phyloP scores from a whole-genome alignment of 2,888 invertebrate species.

The Pseudococcus viburni region DNA sequence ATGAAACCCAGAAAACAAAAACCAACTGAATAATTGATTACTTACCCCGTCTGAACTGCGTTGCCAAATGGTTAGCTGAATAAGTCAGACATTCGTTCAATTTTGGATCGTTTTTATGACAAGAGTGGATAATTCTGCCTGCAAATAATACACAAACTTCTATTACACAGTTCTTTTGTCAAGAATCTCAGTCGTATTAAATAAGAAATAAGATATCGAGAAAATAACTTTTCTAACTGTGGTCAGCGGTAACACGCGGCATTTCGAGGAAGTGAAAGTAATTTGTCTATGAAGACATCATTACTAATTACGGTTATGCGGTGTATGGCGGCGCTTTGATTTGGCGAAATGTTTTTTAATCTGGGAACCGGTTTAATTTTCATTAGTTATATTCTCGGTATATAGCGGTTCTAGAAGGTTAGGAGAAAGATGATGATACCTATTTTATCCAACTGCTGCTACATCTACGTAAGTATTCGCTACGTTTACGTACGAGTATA shows the following conservation, averaged over 20 bases:
- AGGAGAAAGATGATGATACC: slow-evolving; percentile 32
- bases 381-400: neutral
- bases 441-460: neutral
- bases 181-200: neutral
- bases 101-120: slow-evolving; percentile 79
- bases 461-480: neutral
- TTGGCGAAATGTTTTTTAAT: slow-evolving; percentile 48
- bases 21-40: neutral
- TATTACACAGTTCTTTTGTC: neutral
- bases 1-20: neutral
- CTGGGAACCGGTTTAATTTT: slow-evolving; percentile 53
- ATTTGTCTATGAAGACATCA: slow-evolving; percentile 46
- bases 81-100: slow-evolving; percentile 82
- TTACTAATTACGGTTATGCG: slow-evolving; percentile 45
- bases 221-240: slow-evolving; percentile 52
- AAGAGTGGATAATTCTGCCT: slow-evolving; percentile 81
- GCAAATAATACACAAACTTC: slow-evolving; percentile 42
- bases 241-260: slow-evolving; percentile 29
- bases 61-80: slow-evolving; percentile 82
- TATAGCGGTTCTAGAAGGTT: slow-evolving; percentile 50
- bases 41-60: slow-evolving; percentile 76
- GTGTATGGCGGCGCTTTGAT: slow-evolving; percentile 2
- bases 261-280: slow-evolving; percentile 55
- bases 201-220: neutral
- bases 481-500: neutral